phyloP scores from a whole-genome alignment of 1,140 invertebrate genomes.

The Drosophila subobscura region DNA sequence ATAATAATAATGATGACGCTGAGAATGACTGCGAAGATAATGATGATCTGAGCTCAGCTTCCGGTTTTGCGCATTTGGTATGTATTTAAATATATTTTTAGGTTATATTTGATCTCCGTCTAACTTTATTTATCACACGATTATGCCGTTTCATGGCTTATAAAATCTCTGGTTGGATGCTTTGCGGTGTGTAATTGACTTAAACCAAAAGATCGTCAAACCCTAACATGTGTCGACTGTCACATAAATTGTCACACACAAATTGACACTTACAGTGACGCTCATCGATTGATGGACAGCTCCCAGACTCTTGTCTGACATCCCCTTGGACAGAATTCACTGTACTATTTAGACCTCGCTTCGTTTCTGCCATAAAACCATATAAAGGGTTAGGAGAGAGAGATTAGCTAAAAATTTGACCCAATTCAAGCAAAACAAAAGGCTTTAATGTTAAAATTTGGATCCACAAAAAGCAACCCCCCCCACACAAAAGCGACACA shows the following conservation, averaged over 20 bases:
- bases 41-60: constrained; percentile 64
- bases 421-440: constrained; percentile 62
- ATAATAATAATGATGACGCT: constrained; percentile 47
- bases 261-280: constrained; percentile 34
- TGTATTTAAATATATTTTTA: constrained; percentile 12
- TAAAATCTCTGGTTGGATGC: constrained; percentile 8
- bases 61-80: constrained; percentile 60
- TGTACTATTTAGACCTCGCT: too few species aligned
- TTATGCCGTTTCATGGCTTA: constrained; percentile 15
- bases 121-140: constrained; percentile 38
- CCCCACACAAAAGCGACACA: constrained; percentile 19
- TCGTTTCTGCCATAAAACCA: constrained; percentile 14
- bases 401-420: constrained; percentile 63
- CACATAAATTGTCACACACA: constrained; percentile 52
- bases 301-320: neutral
- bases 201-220: constrained; percentile 62
- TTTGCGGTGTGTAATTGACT: constrained; percentile 71
- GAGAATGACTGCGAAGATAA: constrained; percentile 35
- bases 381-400: constrained; percentile 22
- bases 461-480: constrained; percentile 55
- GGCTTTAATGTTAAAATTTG: constrained; percentile 52
- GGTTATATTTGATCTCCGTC: constrained; percentile 32
- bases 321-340: neutral
- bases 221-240: constrained; percentile 66
- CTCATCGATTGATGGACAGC: too few species aligned